These are phyloP conservation scores for Bradypus variegatus DNA, from an alignment of 2,797 vertebrate genomes.

Conservation along the genomic window DNA sequence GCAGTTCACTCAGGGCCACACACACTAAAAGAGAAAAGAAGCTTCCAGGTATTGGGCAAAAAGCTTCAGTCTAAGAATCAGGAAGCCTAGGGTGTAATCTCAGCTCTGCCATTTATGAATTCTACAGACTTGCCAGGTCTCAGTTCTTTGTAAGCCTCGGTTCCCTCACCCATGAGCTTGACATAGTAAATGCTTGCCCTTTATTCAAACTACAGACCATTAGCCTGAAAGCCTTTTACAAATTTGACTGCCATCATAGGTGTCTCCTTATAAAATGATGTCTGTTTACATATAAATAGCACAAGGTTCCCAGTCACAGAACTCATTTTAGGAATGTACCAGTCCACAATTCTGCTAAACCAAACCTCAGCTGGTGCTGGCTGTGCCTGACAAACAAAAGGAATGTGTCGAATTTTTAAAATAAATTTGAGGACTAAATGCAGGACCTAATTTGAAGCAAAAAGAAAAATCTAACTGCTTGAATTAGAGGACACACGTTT, in stretches of 20 bases:
- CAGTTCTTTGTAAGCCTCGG: not conserved
- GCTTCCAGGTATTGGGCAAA: not conserved
- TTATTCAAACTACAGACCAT: not conserved
- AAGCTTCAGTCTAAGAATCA: not conserved
- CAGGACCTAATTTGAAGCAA: not conserved
- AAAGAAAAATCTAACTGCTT: not conserved
- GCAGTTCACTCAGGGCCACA: not conserved
- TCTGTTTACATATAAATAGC: conserved; percentile 4
- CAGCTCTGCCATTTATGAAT: not conserved
- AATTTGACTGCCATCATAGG: not conserved
- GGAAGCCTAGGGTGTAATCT: not conserved
- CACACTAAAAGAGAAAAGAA: not conserved
- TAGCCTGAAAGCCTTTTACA: not conserved
- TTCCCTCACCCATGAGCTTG: not conserved
- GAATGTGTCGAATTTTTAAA: not conserved
- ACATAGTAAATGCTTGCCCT: not conserved
- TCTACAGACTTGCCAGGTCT: not conserved
- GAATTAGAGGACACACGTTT: not conserved
- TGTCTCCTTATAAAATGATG: not conserved
- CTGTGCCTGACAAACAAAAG: not conserved
- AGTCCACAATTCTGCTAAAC: not conserved
- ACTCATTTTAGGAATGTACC: not conserved
- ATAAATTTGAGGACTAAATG: not conserved
- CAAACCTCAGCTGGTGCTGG: not conserved
- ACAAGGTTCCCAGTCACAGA: not conserved